Conservation (phyloP, 2,888 invertebrate genomes). For the Chorisops tibialis region DNA sequence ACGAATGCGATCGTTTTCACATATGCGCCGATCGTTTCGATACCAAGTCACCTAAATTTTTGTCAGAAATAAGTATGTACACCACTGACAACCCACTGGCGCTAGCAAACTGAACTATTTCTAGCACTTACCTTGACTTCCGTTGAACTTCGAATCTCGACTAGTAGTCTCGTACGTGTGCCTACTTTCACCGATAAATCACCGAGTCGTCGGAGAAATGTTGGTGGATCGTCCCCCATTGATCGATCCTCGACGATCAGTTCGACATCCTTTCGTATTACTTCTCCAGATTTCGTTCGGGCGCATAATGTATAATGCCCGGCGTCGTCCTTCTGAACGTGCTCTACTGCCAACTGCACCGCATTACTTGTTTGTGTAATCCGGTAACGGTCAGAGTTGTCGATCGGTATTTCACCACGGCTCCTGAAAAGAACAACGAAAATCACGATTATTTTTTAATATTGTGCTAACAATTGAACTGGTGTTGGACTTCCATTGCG, state of each 20-base stretch:
- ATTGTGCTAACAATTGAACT: no score
- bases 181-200: slow-evolving; percentile 89
- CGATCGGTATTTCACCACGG: slow-evolving; percentile 61
- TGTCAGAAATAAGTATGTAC: background rate
- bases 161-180: slow-evolving; percentile 77
- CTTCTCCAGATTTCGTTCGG: slow-evolving; percentile 56
- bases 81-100: background rate
- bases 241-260: slow-evolving; percentile 59
- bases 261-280: slow-evolving; percentile 56
- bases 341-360: slow-evolving; percentile 72
- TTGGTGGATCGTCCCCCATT: slow-evolving; percentile 71
- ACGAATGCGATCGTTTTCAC: slow-evolving; percentile 71
- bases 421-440: slow-evolving; percentile 55
- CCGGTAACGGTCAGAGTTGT: slow-evolving; percentile 63
- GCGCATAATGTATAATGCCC: slow-evolving; percentile 74
- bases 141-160: slow-evolving; percentile 76
- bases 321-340: slow-evolving; percentile 67
- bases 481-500: no score
- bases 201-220: slow-evolving; percentile 77
- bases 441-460: no score
- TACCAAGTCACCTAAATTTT: slow-evolving; percentile 75
- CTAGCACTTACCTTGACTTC: slow-evolving; percentile 66
- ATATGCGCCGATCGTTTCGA: slow-evolving; percentile 73
- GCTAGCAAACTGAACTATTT: background rate
- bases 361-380: slow-evolving; percentile 57